Conservation (phyloP, 2,113 vertebrate genomes). For the Hoplias malabaricus region DNA sequence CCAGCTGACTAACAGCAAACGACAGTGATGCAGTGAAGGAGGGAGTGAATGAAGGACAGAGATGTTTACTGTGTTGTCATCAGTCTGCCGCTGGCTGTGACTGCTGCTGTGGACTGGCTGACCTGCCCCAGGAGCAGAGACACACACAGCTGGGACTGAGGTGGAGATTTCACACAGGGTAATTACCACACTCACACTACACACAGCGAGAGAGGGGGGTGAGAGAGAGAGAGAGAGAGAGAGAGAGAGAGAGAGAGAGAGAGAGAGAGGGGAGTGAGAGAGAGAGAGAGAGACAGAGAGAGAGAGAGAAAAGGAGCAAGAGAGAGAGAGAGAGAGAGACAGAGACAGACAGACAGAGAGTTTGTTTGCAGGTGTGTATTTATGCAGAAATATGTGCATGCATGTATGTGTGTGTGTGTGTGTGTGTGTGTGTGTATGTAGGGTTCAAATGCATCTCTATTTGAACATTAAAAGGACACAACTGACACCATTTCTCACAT, state of each 20-base stretch:
- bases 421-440: conserved; percentile 41
- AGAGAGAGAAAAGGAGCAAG: too few species aligned
- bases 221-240: too few species aligned
- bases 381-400: not conserved
- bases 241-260: conserved; percentile 87
- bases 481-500: too few species aligned
- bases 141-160: conserved; percentile 92
- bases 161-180: conserved; percentile 95
- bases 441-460: not conserved
- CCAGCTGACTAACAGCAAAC: not conserved
- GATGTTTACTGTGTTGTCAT: conserved; percentile 8
- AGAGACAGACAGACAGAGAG: too few species aligned
- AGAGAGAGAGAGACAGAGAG: conserved; percentile 70
- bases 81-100: conserved; percentile 54
- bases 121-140: conserved; percentile 79
- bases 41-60: conserved; percentile 11
- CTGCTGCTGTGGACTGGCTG: conserved; percentile 71
- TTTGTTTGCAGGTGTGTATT: conserved; percentile 9
- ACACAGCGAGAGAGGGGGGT: conserved; percentile 64
- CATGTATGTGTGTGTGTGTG: not conserved
- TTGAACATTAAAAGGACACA: too few species aligned
- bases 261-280: conserved; percentile 50
- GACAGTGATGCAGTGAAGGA: not conserved
- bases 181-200: conserved; percentile 92
- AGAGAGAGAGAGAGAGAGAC: conserved; percentile 79